Evolutionary conservation across 1,140 invertebrate species (phyloP), one percentile per base, ranked within the genome.

Genomic region (Dreissena polymorpha): DNA sequence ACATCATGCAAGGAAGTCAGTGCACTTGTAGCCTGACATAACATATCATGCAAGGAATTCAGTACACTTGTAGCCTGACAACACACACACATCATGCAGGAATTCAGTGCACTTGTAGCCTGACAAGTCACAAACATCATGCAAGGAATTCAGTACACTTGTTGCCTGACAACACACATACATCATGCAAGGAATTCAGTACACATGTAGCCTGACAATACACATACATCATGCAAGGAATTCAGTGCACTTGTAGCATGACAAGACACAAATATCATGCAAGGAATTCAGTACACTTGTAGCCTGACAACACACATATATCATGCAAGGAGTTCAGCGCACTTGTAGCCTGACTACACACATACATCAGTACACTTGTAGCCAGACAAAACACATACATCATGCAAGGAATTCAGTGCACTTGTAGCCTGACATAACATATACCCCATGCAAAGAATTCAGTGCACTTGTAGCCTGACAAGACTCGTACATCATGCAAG

Each of bases 171-270:
- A 88, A 70, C 13, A 77, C 29, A 60, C 13, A 49, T 2, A n/a
- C 57, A 60, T 6, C 21, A 6, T n/a, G 57, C 57, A 18, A 60
- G 2, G 3, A 12, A n/a, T n/a, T n/a, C n/a, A 96, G 91, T 0
- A 96, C 96, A 25, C 96, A 96, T 0, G 96, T 97, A 0, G 96
- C 96, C 91, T 93, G 2, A 2, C 85, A 88, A 70, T 10, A 77
- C 29, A 60, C 13, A 49, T 2, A n/a, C 57, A 60, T 6, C 21
- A 6, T n/a, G 57, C 57, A 18, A 60, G 2, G 3, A 12, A n/a
- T n/a, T n/a, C n/a, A 96, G 91, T 0, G 96, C 96, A 25, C 96
- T 96, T 0, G 96, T 97, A 0, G 96, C 96, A 90, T 93, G 2
- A 2, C 85, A 88, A 70, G 7, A 77, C 29, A 60, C 13, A 49